Conservation (phyloP, 2,797 vertebrate genomes). For the Taenioides sp. region DNA sequence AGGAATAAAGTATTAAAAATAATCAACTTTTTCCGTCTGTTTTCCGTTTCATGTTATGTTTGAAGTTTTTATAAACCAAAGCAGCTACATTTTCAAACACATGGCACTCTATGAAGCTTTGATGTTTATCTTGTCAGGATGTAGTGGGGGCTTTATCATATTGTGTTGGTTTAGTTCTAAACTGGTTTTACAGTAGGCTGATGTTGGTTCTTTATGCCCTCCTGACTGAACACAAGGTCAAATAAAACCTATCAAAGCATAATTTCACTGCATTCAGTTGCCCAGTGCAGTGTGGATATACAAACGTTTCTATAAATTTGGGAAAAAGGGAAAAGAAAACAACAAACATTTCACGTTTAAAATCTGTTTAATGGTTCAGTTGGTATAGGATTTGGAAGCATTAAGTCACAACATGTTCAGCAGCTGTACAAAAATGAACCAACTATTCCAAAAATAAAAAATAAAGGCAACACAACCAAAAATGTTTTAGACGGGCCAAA, state of each 20-base stretch:
- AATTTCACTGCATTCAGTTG: neutral
- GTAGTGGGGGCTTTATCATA: too few relatives aligned
- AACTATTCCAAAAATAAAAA: constrained; percentile 64
- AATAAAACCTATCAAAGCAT: neutral
- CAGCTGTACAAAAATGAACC: constrained; percentile 70
- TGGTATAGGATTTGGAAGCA: constrained; percentile 82
- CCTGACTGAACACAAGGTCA: neutral
- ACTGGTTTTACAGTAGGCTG: too few relatives aligned
- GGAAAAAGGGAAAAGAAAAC: neutral
- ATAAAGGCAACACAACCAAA: constrained; percentile 45
- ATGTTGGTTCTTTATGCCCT: neutral
- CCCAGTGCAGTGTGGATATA: neutral
- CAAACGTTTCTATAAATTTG: neutral
- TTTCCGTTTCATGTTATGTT: too few relatives aligned
- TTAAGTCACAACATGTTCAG: constrained; percentile 71
- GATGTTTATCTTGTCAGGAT: too few relatives aligned
- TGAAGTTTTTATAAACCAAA: too few relatives aligned
- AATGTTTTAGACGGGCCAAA: constrained; percentile 62
- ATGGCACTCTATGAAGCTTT: too few relatives aligned
- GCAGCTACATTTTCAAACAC: too few relatives aligned
- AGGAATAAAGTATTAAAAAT: too few relatives aligned
- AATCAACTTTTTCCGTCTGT: too few relatives aligned
- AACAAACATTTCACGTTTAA: constrained; percentile 57
- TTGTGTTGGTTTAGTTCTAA: too few relatives aligned
- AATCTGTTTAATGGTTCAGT: constrained; percentile 82